phyloP scores from a whole-genome alignment of 2,113 vertebrate species.

The Mus spicilegus region DNA sequence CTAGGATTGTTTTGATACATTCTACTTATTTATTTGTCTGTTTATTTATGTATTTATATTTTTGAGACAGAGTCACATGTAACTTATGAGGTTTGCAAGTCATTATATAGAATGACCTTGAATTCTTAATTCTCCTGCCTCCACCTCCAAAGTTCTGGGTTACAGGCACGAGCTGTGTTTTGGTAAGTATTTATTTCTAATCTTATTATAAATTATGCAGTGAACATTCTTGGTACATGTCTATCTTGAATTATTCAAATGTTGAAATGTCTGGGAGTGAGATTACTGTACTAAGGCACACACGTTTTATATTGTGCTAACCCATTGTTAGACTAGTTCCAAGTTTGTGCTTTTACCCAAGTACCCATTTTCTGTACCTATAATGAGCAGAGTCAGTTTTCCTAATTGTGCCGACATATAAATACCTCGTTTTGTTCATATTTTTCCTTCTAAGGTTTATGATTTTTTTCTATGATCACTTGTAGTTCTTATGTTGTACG shows the following conservation, averaged over 20 bases:
- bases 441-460: not conserved
- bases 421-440: conserved; percentile 21
- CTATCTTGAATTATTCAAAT: conserved; percentile 51
- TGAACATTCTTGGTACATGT: conserved; percentile 30
- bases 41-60: not conserved
- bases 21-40: not conserved
- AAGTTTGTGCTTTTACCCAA: not conserved
- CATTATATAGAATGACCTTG: not conserved
- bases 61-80: not conserved
- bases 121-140: not conserved
- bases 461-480: not conserved
- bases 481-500: not conserved
- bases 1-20: not conserved
- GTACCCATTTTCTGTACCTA: not conserved
- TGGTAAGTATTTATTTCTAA: conserved; percentile 31
- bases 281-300: not conserved
- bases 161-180: conserved; percentile 22
- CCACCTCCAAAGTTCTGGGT: not conserved
- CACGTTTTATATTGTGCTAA: conserved; percentile 21
- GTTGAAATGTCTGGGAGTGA: conserved; percentile 42
- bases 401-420: conserved; percentile 43
- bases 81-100: not conserved
- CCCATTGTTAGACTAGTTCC: conserved; percentile 1
- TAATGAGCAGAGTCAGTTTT: not conserved
- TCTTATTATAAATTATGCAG: conserved; percentile 46